Conservation (phyloP, 2,888 invertebrate genomes). For the Balanococcus diminutus region DNA sequence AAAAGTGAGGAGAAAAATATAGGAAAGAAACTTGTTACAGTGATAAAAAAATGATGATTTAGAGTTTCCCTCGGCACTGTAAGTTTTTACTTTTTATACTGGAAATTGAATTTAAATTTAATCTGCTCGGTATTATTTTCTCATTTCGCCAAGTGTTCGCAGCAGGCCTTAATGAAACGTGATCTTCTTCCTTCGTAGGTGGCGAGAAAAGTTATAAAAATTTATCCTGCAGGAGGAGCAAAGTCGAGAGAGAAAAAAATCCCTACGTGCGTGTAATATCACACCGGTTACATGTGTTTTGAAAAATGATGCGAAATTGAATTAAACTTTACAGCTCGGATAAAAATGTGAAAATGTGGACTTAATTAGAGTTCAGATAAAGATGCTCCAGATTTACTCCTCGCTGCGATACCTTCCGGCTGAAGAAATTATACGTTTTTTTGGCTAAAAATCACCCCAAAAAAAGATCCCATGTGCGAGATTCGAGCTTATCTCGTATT, state of each 20-base stretch:
- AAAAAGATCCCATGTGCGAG: not conserved
- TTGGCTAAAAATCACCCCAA: not conserved
- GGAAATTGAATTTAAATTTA: conserved; percentile 40
- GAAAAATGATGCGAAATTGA: conserved; percentile 26
- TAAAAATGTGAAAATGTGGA: not conserved
- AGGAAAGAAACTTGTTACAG: not conserved
- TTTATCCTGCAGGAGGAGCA: not conserved
- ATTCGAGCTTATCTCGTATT: not conserved
- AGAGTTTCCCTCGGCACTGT: not conserved
- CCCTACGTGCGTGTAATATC: conserved; percentile 1
- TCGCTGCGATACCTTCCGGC: not conserved
- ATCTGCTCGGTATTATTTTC: conserved; percentile 31
- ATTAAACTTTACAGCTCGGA: not conserved
- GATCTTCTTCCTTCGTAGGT: conserved; percentile 3
- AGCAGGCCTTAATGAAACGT: conserved; percentile 21
- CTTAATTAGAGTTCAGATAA: not conserved
- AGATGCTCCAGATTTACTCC: not conserved
- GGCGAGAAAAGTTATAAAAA: conserved; percentile 31
- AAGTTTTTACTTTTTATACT: conserved; percentile 34
- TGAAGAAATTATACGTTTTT: not conserved
- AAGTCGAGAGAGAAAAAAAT: not conserved
- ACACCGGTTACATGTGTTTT: conserved; percentile 22
- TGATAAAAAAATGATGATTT: conserved; percentile 34
- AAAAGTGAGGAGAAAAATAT: not conserved
- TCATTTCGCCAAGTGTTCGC: conserved; percentile 14